Base-by-base conservation (phyloP, 1,140 invertebrate species). In the Eulimnadia texana region DNA sequence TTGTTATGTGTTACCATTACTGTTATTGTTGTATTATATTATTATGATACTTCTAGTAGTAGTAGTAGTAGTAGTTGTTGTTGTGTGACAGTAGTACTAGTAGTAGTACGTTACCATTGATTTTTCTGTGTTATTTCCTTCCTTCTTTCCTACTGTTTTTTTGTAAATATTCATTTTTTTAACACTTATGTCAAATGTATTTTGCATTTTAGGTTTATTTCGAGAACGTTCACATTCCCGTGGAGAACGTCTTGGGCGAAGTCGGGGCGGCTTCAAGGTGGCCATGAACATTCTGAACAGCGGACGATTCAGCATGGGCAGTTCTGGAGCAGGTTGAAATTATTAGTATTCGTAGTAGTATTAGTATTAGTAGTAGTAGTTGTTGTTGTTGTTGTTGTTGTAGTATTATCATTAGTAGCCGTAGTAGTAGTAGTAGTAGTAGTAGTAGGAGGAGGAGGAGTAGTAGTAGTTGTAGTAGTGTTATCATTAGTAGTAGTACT, bases 281-380 rank as follows among this genome's bases (percentile, higher is more conserved):
- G 84, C 84, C 24, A 82, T 86, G 78, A 81, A 83, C 66, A 83
- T 86, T 68, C 67, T 85, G 19, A 86, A 85, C 69, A 83, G 80
- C 69, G 84, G 83, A 25, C 70, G 84, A 53, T 71, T 72, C 60
- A 68, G 68, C 55, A 70, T 70, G 67, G 71, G 76, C 11, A 72
- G 71, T 63, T 70, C 73, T 27, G 70, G 70, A 19, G 73, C 75
- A 56, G 76, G 70, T 67, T 51, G 47, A 54, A 25, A 54, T 47
- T 63, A 19, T 61, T 63, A 50, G 16, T 51, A 20, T 61, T 55
- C 54, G 6, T 6, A 6, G 11, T 19, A 22, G 11, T 19, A 13
- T 53, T 53, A 13, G 1, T 59, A 58, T 61, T 63, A 22, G 47
- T 50, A 23, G 16, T 50, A 50, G 50, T 3, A n/a, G n/a, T n/a